phyloP scores from a whole-genome alignment of 2,113 vertebrate species.

The Forbesichthys papilliferus region DNA sequence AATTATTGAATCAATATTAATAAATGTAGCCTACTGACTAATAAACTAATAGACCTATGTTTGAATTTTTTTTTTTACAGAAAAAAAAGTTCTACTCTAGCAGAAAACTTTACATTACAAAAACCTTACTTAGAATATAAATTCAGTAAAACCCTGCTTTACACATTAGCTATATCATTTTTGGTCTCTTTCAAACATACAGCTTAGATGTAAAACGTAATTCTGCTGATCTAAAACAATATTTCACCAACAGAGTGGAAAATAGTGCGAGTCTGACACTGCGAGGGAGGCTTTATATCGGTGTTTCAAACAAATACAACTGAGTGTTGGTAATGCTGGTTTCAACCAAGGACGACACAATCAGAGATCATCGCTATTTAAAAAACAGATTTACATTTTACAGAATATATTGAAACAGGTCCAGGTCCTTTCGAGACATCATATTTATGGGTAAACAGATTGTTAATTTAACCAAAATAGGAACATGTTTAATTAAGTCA shows the following conservation, averaged over 20 bases:
- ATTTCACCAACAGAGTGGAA: neutral
- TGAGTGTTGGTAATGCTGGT: no score
- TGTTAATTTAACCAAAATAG: no score
- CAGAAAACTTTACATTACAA: constrained; percentile 9
- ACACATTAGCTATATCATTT: constrained; percentile 20
- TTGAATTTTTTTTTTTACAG: neutral
- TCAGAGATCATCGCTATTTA: no score
- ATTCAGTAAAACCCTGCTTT: neutral
- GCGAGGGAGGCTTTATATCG: no score
- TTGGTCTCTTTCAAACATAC: constrained; percentile 42
- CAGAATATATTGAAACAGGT: no score
- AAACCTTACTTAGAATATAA: constrained; percentile 21
- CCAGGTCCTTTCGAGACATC: no score
- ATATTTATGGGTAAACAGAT: no score
- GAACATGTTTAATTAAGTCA: neutral
- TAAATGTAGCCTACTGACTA: neutral
- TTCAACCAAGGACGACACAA: no score
- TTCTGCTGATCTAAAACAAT: neutral
- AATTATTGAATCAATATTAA: no score
- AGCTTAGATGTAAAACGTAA: neutral
- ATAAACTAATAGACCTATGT: neutral
- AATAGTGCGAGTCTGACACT: neutral
- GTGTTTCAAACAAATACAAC: no score
- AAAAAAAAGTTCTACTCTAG: constrained; percentile 21
- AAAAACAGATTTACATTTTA: no score